phyloP scores from a whole-genome alignment of 2,113 vertebrate genomes.

The Neoarius graeffei region DNA sequence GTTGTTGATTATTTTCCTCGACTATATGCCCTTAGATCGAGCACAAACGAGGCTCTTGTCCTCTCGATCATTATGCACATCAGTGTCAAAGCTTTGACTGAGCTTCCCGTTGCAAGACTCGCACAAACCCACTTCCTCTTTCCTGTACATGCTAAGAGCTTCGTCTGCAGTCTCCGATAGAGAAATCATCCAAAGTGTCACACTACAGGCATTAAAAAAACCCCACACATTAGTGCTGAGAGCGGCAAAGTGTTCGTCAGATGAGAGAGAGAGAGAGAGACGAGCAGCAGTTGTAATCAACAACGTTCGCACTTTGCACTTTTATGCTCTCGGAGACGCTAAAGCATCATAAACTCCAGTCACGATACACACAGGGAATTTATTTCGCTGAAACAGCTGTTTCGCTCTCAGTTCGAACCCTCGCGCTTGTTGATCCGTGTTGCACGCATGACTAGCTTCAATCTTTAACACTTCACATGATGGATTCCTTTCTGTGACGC shows the following conservation, averaged over 20 bases:
- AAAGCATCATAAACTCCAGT: neutral
- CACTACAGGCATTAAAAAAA: neutral
- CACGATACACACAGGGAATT: neutral
- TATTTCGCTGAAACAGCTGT: no score
- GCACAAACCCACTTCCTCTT: constrained; percentile 25
- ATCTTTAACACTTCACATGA: neutral
- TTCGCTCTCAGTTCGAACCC: neutral
- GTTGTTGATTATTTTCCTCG: constrained; percentile 12
- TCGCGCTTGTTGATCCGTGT: neutral
- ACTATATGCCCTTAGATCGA: constrained; percentile 4
- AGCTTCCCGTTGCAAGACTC: neutral
- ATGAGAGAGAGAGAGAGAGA: constrained; percentile 31
- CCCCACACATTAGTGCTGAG: neutral
- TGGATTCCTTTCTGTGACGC: neutral
- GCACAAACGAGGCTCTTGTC: constrained; percentile 38
- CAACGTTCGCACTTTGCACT: neutral
- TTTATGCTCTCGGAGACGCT: neutral
- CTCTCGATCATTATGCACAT: neutral
- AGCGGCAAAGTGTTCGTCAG: constrained; percentile 21
- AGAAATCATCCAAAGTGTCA: constrained; percentile 14
- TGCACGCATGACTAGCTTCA: neutral
- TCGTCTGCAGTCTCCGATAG: constrained; percentile 26
- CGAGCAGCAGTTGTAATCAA: constrained; percentile 17
- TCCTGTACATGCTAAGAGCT: neutral
- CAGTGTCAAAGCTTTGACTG: neutral